A percentile compares a stretch with the other conserved stretches of the same genome.
phyloP scores from a whole-genome alignment of 1,140 invertebrate species.

The Lordiphosa clarofinis region DNA sequence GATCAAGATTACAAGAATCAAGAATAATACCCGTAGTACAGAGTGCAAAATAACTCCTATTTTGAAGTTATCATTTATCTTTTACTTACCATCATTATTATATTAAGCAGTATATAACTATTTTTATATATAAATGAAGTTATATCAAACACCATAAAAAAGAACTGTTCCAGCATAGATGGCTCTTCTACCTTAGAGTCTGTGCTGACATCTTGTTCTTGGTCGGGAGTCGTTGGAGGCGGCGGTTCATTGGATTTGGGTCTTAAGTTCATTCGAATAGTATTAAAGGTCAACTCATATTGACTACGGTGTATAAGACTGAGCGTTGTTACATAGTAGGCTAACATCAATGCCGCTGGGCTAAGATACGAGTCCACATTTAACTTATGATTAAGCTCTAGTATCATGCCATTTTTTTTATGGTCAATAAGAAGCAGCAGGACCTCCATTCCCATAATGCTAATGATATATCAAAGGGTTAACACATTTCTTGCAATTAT shows the following conservation, averaged over 20 bases:
- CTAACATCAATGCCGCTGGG: slow-evolving; percentile 86
- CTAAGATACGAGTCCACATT: slow-evolving; percentile 87
- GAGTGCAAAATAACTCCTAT: too few relatives aligned
- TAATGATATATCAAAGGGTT: slow-evolving; percentile 65
- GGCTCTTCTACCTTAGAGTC: slow-evolving; percentile 17
- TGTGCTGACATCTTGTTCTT: background rate
- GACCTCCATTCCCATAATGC: slow-evolving; percentile 85
- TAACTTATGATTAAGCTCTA: slow-evolving; percentile 70
- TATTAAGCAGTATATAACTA: slow-evolving; percentile 91
- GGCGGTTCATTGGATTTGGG: slow-evolving; percentile 3
- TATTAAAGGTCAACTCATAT: slow-evolving; percentile 71
- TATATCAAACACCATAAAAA: slow-evolving; percentile 84
- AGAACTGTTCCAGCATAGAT: slow-evolving; percentile 83
- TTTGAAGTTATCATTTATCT: too few relatives aligned
- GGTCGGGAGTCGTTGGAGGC: background rate
- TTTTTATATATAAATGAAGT: slow-evolving; percentile 87
- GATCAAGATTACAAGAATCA: too few relatives aligned
- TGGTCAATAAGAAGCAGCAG: slow-evolving; percentile 81
- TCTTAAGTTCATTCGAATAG: slow-evolving; percentile 26
- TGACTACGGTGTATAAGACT: slow-evolving; percentile 85
- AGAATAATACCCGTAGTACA: too few relatives aligned
- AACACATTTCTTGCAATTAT: background rate
- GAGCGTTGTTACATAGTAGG: slow-evolving; percentile 86
- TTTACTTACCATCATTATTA: slow-evolving; percentile 92
- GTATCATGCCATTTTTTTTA: slow-evolving; percentile 80